Evolutionary conservation across 2,888 invertebrate genomes (phyloP).

Genomic region (Sinhomidia bicolor): DNA sequence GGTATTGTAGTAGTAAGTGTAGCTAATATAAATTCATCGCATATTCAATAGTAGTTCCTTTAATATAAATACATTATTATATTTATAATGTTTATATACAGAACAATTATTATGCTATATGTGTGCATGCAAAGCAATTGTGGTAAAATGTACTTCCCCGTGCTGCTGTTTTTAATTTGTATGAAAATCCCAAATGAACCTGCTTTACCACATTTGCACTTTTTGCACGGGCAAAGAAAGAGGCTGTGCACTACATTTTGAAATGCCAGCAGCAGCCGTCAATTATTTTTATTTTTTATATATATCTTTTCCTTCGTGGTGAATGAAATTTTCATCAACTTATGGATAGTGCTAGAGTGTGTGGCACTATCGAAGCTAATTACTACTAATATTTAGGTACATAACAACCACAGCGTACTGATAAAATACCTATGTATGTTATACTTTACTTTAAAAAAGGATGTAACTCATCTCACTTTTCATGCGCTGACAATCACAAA

Average conservation of each 20-base stretch:
- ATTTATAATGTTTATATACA: no score
- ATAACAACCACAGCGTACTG: no score
- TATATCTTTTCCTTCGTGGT: background rate
- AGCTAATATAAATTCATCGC: background rate
- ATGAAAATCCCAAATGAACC: background rate
- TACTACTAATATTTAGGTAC: no score
- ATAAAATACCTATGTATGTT: no score
- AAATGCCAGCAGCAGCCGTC: no score
- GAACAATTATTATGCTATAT: background rate
- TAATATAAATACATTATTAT: no score
- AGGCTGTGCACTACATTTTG: no score
- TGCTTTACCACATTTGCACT: background rate
- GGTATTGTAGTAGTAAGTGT: background rate
- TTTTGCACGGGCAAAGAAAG: no score
- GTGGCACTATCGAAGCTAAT: no score
- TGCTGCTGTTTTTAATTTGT: slow-evolving; percentile 4
- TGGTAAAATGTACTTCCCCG: slow-evolving; percentile 44
- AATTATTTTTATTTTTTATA: background rate
- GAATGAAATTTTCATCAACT: slow-evolving; percentile 2
- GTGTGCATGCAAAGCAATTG: background rate
- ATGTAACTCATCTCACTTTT: no score
- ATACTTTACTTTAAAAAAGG: background rate
- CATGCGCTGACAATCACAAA: no score
- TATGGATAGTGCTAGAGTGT: background rate
- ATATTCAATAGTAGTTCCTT: no score